phyloP scores from a whole-genome alignment of 2,888 invertebrate species.

The Eupelmus urozonus region DNA sequence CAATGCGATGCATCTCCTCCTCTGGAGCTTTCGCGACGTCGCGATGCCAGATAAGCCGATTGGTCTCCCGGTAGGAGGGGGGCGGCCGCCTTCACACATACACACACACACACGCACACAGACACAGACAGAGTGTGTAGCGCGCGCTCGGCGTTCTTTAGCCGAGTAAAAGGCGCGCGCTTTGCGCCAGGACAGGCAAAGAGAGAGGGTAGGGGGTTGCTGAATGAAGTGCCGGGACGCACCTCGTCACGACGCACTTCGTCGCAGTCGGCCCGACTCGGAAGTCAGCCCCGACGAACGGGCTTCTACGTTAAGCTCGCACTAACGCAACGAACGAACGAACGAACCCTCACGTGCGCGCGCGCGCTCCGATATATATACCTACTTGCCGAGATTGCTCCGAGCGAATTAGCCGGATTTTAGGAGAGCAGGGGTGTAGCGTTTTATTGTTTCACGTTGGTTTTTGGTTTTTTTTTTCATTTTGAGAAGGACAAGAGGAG shows the following conservation, averaged over 20 bases:
- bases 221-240: constrained; percentile 71
- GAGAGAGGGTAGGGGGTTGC: constrained; percentile 67
- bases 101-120: background rate
- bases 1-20: constrained; percentile 2
- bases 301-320: background rate
- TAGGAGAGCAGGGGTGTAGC: too few relatives aligned
- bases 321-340: constrained; percentile 60
- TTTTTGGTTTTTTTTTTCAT: too few relatives aligned
- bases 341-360: too few relatives aligned
- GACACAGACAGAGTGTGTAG: background rate
- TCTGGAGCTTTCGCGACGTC: constrained; percentile 1
- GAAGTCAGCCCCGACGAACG: constrained; percentile 29
- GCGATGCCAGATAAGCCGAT: constrained; percentile 44
- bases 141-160: constrained; percentile 4
- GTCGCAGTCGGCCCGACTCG: constrained; percentile 59
- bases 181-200: background rate
- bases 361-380: too few relatives aligned
- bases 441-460: too few relatives aligned
- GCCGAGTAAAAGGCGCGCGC: constrained; percentile 43
- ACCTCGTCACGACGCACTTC: constrained; percentile 69
- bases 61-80: constrained; percentile 59
- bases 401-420: too few relatives aligned
- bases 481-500: too few relatives aligned
- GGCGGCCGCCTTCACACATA: constrained; percentile 24
- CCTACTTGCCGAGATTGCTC: too few relatives aligned